Conservation (phyloP, 2,113 vertebrate species). For the Petaurus breviceps region DNA sequence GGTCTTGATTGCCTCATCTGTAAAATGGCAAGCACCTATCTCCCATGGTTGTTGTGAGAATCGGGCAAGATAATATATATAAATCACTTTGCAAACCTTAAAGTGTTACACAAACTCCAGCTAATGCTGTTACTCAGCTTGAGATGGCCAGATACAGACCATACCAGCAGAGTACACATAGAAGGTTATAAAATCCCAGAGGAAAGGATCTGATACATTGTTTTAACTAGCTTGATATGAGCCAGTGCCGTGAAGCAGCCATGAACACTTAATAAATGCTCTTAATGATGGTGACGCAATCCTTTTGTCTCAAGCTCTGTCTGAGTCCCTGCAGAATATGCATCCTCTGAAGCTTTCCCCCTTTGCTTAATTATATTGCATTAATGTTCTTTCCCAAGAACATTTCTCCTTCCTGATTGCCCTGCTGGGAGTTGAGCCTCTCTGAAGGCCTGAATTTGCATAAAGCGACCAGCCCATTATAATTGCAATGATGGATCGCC, state of each 20-base stretch:
- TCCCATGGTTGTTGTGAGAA: background rate
- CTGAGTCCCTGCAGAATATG: slow-evolving; percentile 55
- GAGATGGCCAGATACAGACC: background rate
- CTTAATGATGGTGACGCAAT: slow-evolving; percentile 73
- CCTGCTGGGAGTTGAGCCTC: slow-evolving; percentile 51
- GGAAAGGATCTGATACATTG: background rate
- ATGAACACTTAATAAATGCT: slow-evolving; percentile 67
- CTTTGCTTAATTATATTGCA: slow-evolving; percentile 80
- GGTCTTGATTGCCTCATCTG: background rate
- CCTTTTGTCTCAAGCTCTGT: slow-evolving; percentile 53
- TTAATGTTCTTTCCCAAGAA: slow-evolving; percentile 70
- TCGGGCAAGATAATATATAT: background rate
- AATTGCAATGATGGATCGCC: slow-evolving; percentile 80
- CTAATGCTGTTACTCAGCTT: background rate
- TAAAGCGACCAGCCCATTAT: slow-evolving; percentile 77
- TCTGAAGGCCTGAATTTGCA: slow-evolving; percentile 74
- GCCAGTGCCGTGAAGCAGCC: slow-evolving; percentile 43
- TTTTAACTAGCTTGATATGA: slow-evolving; percentile 34
- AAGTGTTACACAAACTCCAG: background rate
- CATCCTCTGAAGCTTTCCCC: slow-evolving; percentile 62
- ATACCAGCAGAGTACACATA: background rate
- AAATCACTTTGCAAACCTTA: background rate
- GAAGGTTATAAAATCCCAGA: slow-evolving; percentile 1
- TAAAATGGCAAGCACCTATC: background rate
- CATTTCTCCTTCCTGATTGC: slow-evolving; percentile 63